Evolutionary conservation across 2,888 invertebrate species (phyloP), one percentile per base, ranked within the genome.

Genomic region (Ichneumon xanthorius): DNA sequence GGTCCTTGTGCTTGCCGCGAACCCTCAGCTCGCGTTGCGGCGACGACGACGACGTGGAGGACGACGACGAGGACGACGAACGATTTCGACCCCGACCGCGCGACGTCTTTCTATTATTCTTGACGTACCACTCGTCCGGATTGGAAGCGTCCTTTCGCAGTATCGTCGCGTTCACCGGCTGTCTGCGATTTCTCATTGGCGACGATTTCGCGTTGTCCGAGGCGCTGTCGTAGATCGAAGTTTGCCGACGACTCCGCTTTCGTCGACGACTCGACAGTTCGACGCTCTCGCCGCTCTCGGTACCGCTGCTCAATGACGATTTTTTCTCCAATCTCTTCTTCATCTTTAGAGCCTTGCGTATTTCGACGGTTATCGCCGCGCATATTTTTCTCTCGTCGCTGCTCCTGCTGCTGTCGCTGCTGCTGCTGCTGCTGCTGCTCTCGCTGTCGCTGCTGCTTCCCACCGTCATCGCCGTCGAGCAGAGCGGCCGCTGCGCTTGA

Each of bases 231-330:
- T 79, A n/a, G 63, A 48, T 53, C 77, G 80, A 9, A 45, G 16
- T 7, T 7, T 9, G 40, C 61, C 11, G 50, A 40, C 58, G 71
- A 6, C 14, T 50, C 3, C 65, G 37, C 3, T 5, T 26, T 9
- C 73, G 82, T 14, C 78, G 85, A 79, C 80, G 70, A 55, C 70
- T 88, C 58, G 85, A 86, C 40, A 84, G 87, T 72, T 89, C 89
- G 75, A 45, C 45, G 61, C 61, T 80, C 37, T 58, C 72, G 0
- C 19, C 45, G 33, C 75, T 67, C 37, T 71, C 70, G 50, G 40
- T 76, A 5, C 50, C 50, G 65, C 76, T 73, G 22, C 19, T 72
- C 5, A 53, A 11, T 1, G 22, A 70, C 16, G 45, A n/a, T 55
- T 45, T 70, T 11, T 50, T 53, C 22, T 61, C 58, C 22, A 48